Percentiles rank a stretch among this genome's conserved stretches.
phyloP scores from a whole-genome alignment of 2,797 vertebrate species.

The Tauraco hartlaubi region DNA sequence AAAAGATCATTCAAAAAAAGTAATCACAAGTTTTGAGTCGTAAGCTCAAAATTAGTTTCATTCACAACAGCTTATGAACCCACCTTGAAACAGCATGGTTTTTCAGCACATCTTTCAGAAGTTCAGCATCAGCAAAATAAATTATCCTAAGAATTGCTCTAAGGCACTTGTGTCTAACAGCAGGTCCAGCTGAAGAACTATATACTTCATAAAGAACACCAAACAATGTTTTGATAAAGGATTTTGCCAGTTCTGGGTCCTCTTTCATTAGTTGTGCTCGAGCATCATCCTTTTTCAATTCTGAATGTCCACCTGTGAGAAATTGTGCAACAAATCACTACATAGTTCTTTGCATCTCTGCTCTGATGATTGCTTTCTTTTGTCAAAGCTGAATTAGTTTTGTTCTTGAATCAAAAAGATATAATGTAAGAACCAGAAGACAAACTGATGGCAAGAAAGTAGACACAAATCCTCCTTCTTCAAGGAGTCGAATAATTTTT shows the following conservation, averaged over 20 bases:
- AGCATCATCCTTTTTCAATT: constrained; percentile 96
- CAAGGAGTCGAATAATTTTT: neutral
- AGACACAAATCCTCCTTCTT: neutral
- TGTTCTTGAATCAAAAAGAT: neutral
- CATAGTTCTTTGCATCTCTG: neutral
- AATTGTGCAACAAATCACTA: neutral
- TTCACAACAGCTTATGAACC: constrained; percentile 1
- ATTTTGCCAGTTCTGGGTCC: constrained; percentile 97
- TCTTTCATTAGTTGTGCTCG: constrained; percentile 99
- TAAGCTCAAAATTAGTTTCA: neutral
- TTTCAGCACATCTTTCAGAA: constrained; percentile 98
- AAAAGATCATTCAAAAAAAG: neutral
- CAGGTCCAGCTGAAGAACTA: constrained; percentile 98
- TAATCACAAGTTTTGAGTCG: neutral
- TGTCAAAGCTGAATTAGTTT: neutral
- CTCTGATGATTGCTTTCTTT: neutral
- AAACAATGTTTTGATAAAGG: constrained; percentile 99
- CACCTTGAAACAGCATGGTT: constrained; percentile 99
- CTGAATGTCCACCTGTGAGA: constrained; percentile 90
- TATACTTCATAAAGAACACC: constrained; percentile 99
- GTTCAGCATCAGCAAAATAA: constrained; percentile 99
- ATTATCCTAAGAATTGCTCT: constrained; percentile 99
- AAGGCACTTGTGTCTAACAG: constrained; percentile 99
- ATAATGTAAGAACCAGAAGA: neutral
- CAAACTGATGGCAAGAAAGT: rapidly evolving